Base-by-base conservation (phyloP, 2,888 invertebrate species). In the Parthenolecanium corni region DNA sequence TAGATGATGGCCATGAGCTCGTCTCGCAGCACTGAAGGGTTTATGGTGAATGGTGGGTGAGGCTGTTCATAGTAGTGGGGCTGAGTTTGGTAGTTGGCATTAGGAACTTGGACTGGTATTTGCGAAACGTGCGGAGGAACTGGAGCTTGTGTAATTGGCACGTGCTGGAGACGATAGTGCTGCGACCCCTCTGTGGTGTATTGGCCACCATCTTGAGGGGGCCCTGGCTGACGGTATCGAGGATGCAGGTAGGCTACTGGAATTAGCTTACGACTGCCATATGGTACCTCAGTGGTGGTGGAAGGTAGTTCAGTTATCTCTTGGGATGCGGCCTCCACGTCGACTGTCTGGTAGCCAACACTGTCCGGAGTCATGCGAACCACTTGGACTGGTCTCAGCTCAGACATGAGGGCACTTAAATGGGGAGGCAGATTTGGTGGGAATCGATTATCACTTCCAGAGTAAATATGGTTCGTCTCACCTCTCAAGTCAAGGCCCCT, bases 1-100 rank as follows among this genome's bases (percentile, higher is more conserved):
- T 69, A 52, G 21, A 70, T 65, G 52, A 69, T 69, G 42, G 69
- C 69, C 69, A 69, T 69, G 14, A 70, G 67, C 31, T 69, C 69
- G 47, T 70, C 69, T 49, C 70, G 65, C 3, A 70, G 66, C 6
- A 52, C 25, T 4, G 25, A 44, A 25, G 66, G 52, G 20, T 53
- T 52, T 49, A 47, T 47, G 14, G 21, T 20, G 1, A 63, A 4
- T 31, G 31, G 31, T 9, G 31, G 9, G 31, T 31, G 54, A 40
- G 38, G 52, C 31, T 64, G 52, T 21, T 49, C 56, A 49, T 40
- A 56, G 18, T 53, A 53, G 14, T 61, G 61, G 11, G 64, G 61
- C 11, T 54, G 52, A 11, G 16, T 46, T 36, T 62, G 54, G 18
- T 47, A 47, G 40, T 31, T 46, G 6, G 51, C 44, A 53, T n/a